Conservation (phyloP, 1,140 invertebrate genomes). For the Drosophila sechellia region DNA sequence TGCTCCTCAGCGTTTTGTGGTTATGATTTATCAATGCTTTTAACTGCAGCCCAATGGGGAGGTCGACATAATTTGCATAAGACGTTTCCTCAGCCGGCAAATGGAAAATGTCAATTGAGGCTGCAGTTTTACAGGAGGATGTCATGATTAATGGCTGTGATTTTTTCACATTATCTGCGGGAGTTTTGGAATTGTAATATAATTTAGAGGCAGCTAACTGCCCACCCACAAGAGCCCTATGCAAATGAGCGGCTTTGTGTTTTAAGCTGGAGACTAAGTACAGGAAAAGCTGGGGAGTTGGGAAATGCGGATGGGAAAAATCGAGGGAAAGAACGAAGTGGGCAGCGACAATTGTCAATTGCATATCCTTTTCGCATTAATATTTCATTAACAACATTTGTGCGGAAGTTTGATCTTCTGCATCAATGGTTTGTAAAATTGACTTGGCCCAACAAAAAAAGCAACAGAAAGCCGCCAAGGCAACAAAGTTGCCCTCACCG, state of each 20-base stretch:
- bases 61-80: constrained; percentile 66
- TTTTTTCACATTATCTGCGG: constrained; percentile 64
- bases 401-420: constrained; percentile 84
- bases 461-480: constrained; percentile 21
- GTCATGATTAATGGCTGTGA: constrained; percentile 75
- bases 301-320: neutral
- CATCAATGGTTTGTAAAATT: constrained; percentile 84
- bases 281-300: neutral
- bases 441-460: constrained; percentile 57
- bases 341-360: constrained; percentile 75
- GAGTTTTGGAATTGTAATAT: constrained; percentile 74
- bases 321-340: neutral
- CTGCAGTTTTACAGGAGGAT: constrained; percentile 34
- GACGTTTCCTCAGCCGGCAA: constrained; percentile 37
- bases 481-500: constrained; percentile 46
- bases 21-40: constrained; percentile 83
- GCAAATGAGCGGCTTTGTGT: constrained; percentile 68
- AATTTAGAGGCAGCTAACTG: constrained; percentile 65
- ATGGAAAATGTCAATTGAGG: constrained; percentile 78
- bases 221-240: constrained; percentile 44
- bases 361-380: constrained; percentile 84
- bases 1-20: constrained; percentile 43
- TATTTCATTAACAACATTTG: constrained; percentile 84
- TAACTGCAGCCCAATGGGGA: constrained; percentile 65
- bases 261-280: constrained; percentile 46